Evolutionary conservation across 2,888 invertebrate species (phyloP), one percentile per base, ranked within the genome.

Genomic region (Synergus umbraculus): DNA sequence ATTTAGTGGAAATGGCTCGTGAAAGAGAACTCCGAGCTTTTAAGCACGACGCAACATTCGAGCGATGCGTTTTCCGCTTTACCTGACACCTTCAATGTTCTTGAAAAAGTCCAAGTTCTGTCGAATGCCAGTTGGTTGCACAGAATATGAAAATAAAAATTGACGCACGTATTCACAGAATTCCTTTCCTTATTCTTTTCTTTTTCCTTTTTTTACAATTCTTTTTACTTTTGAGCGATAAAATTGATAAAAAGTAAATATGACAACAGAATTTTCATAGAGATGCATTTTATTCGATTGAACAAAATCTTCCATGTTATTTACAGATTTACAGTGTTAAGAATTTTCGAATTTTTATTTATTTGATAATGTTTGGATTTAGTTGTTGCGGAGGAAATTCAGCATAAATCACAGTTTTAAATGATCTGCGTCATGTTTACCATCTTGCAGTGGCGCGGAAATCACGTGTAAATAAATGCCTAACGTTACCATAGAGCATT

Each of bases 1-100:
- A 73, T 73, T 73, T 73, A 73, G 73, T 73, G 37, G 73, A 73
- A 69, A 73, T 73, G 54, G 73, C 15, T 73, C 37, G 73, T 73
- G 54, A 73, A 73, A 73, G 73, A 73, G 73, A 73, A 54, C 73
- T 49, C 15, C 15, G 49, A 49, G 73, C 73, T 54, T 54, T 49
- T 54, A 73, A 73, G 49, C 73, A 37, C 54, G 49, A 73, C 54
- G 73, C 73, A 73, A 73, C 54, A 49, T 73, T 73, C 54, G 54
- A 73, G 54, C 46, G 37, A 15, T 46, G 46, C 46, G 73, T 54
- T 73, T 73, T 73, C 73, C 15, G 49, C 73, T 73, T 69, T 69
- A 69, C 69, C 22, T 69, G 69, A 29, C 49, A 69, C 29, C 67
- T 67, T 67, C 44, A 69, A 69, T 44, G 22, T 69, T 37, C 29